phyloP scores from a whole-genome alignment of 1,140 invertebrate genomes.

The Drosophila lacertosa region DNA sequence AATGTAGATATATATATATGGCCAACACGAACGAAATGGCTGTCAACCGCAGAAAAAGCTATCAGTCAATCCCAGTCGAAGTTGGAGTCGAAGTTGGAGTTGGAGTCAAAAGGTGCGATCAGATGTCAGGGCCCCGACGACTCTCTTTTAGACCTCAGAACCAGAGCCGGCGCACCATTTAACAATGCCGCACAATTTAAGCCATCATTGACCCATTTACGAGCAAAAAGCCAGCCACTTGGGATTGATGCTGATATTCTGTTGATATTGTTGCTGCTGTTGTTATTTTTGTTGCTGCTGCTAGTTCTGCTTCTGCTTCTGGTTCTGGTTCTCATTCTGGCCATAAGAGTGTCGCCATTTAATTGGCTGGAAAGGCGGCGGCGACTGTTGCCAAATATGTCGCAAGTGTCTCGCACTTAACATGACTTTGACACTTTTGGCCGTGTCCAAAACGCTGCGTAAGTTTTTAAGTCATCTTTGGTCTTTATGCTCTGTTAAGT shows the following conservation, averaged over 20 bases:
- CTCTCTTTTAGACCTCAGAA: conserved; percentile 47
- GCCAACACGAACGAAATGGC: neutral
- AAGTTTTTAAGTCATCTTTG: conserved; percentile 50
- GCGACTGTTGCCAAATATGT: conserved; percentile 65
- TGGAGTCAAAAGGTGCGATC: conserved; percentile 64
- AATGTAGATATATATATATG: too few relatives aligned
- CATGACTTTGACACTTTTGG: conserved; percentile 70
- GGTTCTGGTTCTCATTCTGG: neutral
- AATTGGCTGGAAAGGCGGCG: conserved; percentile 65
- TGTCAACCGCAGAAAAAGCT: conserved; percentile 33
- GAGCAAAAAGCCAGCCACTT: conserved; percentile 36
- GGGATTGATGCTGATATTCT: conserved; percentile 42
- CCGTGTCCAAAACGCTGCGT: conserved; percentile 59
- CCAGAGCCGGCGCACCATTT: conserved; percentile 22
- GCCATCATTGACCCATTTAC: conserved; percentile 81
- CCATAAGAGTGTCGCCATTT: conserved; percentile 73
- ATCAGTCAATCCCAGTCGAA: conserved; percentile 59
- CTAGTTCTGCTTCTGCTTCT: neutral
- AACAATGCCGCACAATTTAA: conserved; percentile 71
- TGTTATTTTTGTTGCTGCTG: neutral
- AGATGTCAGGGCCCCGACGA: conserved; percentile 55
- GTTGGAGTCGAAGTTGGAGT: conserved; percentile 23
- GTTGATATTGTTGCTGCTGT: conserved; percentile 18
- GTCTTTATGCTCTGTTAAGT: neutral
- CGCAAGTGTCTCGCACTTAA: conserved; percentile 26